Evolutionary conservation across 2,888 invertebrate genomes (phyloP), one percentile per base, ranked within the genome.

Genomic region (Mechanitis messenoides): DNA sequence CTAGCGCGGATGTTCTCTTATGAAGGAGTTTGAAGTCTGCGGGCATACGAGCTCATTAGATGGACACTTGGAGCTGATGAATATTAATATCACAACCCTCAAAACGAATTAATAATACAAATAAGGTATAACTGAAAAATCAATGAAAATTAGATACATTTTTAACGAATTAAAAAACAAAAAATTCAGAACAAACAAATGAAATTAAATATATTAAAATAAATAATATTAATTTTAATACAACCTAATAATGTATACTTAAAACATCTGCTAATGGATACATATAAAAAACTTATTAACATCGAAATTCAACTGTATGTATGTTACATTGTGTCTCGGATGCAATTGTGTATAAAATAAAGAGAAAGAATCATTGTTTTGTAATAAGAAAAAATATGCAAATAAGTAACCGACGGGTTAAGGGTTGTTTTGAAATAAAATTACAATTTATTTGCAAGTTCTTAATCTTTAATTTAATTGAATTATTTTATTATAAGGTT

Each of bases 251-350:
- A 45, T 33, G 28, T 38, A 33, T 56, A 59, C 55, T 59, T 55
- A 67, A 67, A 66, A 65, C 68, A 70, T 69, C 68, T 69, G 70
- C 63, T 33, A 53, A 60, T 59, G 53, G 55, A 58, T 59, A 64
- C 66, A 42, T 72, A 77, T 73, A 84, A 84, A 85, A 86, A 86
- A 79, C 79, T 69, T 71, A 85, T 87, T 86, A 82, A 73, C 87
- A 87, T 87, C 74, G 79, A 78, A 86, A 86, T 79, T 66, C 72
- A 73, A 82, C 81, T 76, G 80, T 83, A 69, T 69, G 20, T 20
- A 20, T 20, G 20, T 20, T 20, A 20, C 73, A 79, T 85, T 84
- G 81, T 85, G 70, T 73, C 77, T 81, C 83, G 73, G 72, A 73
- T 72, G 69, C 56, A 70, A 70, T 72, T 74, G 74, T 76, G 74